Percentiles rank a stretch among this genome's conserved stretches.
Evolutionary conservation across 1,140 invertebrate genomes (phyloP).

Genomic region (Heliconius congener): DNA sequence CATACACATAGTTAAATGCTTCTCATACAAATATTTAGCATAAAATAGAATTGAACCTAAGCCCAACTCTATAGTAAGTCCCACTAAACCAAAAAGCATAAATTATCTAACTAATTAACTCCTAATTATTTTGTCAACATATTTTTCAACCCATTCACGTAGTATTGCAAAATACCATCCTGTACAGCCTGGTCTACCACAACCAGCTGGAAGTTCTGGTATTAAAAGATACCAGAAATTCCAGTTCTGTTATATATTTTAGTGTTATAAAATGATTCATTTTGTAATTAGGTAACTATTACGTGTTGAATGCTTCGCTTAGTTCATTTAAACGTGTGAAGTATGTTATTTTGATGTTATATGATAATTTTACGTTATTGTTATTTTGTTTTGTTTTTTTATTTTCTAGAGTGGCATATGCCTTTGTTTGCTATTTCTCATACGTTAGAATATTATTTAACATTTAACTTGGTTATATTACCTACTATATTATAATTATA

Average conservation of each 20-base stretch:
- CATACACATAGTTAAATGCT: too few species aligned
- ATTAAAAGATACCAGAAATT: slow-evolving; percentile 8
- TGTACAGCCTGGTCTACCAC: slow-evolving; percentile 41
- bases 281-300: background rate
- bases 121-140: slow-evolving; percentile 8
- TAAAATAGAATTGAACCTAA: too few species aligned
- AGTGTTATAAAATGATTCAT: background rate
- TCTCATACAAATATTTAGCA: too few species aligned
- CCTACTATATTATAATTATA: too few species aligned
- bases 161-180: slow-evolving; percentile 39
- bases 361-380: background rate
- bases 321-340: background rate
- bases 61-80: too few species aligned
- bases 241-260: slow-evolving; percentile 7
- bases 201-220: slow-evolving; percentile 27
- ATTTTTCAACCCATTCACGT: background rate
- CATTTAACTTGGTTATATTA: too few species aligned
- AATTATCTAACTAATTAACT: background rate
- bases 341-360: background rate
- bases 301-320: background rate
- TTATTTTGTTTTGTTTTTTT: background rate
- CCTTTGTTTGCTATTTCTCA: too few species aligned
- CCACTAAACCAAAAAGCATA: background rate
- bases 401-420: too few species aligned
- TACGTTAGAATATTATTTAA: too few species aligned